Evolutionary conservation across 2,797 vertebrate genomes (phyloP).

Genomic region (Erethizon dorsatum): DNA sequence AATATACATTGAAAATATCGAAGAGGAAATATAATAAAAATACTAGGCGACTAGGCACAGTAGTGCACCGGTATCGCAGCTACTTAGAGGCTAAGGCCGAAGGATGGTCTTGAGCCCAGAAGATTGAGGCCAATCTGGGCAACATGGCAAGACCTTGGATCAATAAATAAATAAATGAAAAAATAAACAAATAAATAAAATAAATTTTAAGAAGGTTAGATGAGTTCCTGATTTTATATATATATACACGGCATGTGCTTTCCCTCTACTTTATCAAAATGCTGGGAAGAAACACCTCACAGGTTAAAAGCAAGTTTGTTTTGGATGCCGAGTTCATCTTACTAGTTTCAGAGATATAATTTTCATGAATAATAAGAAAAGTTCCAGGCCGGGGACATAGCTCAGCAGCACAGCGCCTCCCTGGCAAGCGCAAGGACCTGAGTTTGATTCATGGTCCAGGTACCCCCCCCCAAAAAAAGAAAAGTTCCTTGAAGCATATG

Average conservation of each 20-base stretch:
- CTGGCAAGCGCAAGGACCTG: too few relatives aligned
- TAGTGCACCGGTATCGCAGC: not conserved
- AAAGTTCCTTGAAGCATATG: too few relatives aligned
- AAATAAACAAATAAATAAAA: not conserved
- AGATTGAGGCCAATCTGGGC: too few relatives aligned
- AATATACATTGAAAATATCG: not conserved
- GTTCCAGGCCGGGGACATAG: too few relatives aligned
- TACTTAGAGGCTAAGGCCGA: not conserved
- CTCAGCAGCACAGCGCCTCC: too few relatives aligned
- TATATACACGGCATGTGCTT: not conserved
- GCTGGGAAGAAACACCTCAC: not conserved
- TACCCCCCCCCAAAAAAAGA: too few relatives aligned
- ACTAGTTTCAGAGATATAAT: not conserved
- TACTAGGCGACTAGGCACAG: not conserved
- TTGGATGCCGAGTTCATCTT: not conserved
- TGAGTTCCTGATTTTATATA: not conserved
- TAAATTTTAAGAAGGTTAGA: not conserved
- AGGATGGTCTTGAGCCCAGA: not conserved
- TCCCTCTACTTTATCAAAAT: not conserved
- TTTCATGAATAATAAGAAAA: not conserved
- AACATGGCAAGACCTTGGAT: not conserved
- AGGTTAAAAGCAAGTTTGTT: not conserved
- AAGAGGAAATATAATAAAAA: slow-evolving; percentile 30
- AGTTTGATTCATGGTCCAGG: too few relatives aligned
- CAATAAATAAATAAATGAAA: not conserved